phyloP scores from a whole-genome alignment of 1,140 invertebrate genomes.

The Babylonia areolata region DNA sequence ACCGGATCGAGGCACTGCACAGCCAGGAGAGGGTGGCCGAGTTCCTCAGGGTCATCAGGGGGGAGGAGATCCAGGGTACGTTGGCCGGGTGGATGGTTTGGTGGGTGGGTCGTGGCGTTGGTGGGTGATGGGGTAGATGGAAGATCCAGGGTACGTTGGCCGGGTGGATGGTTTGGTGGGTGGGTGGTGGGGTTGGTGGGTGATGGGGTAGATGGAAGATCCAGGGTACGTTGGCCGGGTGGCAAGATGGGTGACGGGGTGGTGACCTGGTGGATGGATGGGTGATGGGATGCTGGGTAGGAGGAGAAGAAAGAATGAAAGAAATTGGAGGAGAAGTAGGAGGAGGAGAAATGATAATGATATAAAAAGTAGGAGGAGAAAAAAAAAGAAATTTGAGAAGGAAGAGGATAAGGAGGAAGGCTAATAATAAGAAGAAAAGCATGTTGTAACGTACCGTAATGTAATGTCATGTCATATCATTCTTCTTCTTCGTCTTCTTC shows the following conservation, averaged over 20 bases:
- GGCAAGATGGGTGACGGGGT: neutral
- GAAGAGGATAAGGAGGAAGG: too few relatives aligned
- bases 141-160: neutral
- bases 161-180: neutral
- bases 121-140: neutral
- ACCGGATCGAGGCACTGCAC: conserved; percentile 76
- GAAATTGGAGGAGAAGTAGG: too few relatives aligned
- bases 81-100: neutral
- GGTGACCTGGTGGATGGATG: neutral
- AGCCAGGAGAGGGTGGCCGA: conserved; percentile 75
- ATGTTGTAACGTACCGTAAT: too few relatives aligned
- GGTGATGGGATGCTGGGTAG: neutral
- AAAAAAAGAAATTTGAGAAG: too few relatives aligned
- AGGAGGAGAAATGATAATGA: too few relatives aligned
- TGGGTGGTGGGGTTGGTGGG: neutral
- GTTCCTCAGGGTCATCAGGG: conserved; percentile 73
- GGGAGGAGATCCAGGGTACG: conserved; percentile 51
- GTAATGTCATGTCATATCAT: too few relatives aligned
- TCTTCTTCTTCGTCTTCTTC: too few relatives aligned
- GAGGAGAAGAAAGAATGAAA: too few relatives aligned
- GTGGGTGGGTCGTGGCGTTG: neutral
- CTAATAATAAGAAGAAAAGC: too few relatives aligned
- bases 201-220: neutral
- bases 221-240: neutral
- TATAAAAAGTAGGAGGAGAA: too few relatives aligned